A percentile compares a stretch with the other conserved stretches of the same genome.
These are phyloP conservation scores for Origma solitaria DNA, from an alignment of 2,113 vertebrate genomes.

Conservation along the genomic window DNA sequence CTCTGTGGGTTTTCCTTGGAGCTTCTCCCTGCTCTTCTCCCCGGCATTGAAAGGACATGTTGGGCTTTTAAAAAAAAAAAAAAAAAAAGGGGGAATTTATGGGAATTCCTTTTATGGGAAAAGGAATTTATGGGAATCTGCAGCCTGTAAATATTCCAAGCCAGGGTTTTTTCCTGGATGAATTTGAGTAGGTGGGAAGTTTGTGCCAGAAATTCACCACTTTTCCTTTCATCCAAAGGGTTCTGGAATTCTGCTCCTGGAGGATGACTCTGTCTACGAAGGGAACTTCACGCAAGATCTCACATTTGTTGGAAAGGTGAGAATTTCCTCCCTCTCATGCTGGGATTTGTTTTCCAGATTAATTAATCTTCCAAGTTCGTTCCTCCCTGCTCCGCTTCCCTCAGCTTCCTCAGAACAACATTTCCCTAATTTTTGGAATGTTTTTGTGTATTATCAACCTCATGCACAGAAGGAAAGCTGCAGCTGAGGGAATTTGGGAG, in stretches of 20 bases:
- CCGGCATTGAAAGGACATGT: accelerated
- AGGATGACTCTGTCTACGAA: conserved; percentile 71
- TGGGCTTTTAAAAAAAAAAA: neutral
- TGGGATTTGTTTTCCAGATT: neutral
- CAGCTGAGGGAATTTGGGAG: neutral
- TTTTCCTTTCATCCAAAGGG: conserved; percentile 50
- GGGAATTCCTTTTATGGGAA: too few species aligned
- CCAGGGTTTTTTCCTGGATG: neutral
- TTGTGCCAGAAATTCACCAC: accelerated
- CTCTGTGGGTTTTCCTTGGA: neutral
- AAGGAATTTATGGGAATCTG: accelerated
- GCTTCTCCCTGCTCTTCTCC: neutral
- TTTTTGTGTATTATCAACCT: neutral
- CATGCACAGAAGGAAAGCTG: neutral
- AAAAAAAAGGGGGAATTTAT: too few species aligned
- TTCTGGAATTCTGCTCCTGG: conserved; percentile 68
- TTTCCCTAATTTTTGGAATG: accelerated
- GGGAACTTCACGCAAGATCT: conserved; percentile 73
- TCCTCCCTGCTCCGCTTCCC: neutral
- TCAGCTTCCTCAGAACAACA: accelerated
- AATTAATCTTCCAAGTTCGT: neutral
- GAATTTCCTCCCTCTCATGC: neutral
- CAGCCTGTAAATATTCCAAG: neutral
- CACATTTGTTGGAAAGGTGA: conserved; percentile 69
- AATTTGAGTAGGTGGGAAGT: neutral